phyloP scores from a whole-genome alignment of 1,140 invertebrate genomes.

The Capitella teleta region DNA sequence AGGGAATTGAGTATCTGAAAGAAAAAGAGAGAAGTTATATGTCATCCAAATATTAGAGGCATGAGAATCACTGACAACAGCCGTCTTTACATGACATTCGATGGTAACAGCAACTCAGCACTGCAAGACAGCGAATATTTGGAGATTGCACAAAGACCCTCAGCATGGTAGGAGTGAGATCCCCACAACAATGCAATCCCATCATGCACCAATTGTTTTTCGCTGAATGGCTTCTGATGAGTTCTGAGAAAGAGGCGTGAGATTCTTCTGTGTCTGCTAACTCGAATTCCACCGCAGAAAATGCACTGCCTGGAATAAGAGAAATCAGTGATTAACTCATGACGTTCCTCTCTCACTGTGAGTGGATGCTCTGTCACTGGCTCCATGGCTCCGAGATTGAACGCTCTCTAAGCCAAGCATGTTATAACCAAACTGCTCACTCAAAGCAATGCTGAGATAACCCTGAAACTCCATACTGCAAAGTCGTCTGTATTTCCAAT shows the following conservation, averaged over 20 bases:
- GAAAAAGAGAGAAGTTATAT: neutral
- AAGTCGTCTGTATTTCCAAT: neutral
- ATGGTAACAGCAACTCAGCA: conserved; percentile 38
- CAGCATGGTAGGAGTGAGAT: conserved; percentile 32
- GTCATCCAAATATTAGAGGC: neutral
- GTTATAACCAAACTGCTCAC: conserved; percentile 16
- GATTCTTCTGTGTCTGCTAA: neutral
- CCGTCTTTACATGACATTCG: conserved; percentile 18
- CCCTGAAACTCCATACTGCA: conserved; percentile 22
- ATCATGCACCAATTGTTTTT: conserved; percentile 20
- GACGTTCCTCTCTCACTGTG: neutral
- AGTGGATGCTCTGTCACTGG: conserved; percentile 17
- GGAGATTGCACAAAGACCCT: conserved; percentile 18
- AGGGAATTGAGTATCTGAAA: neutral
- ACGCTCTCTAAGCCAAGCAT: conserved; percentile 26
- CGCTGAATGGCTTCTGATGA: neutral
- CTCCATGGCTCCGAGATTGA: conserved; percentile 14
- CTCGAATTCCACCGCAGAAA: neutral
- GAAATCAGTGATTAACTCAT: neutral
- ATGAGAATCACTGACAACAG: neutral
- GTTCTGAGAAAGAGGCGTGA: neutral
- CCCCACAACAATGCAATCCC: conserved; percentile 38
- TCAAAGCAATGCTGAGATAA: conserved; percentile 26
- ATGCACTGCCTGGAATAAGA: neutral
- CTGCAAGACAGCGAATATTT: conserved; percentile 20